phyloP scores from a whole-genome alignment of 2,797 vertebrate species.

The Chloroceryle inda region DNA sequence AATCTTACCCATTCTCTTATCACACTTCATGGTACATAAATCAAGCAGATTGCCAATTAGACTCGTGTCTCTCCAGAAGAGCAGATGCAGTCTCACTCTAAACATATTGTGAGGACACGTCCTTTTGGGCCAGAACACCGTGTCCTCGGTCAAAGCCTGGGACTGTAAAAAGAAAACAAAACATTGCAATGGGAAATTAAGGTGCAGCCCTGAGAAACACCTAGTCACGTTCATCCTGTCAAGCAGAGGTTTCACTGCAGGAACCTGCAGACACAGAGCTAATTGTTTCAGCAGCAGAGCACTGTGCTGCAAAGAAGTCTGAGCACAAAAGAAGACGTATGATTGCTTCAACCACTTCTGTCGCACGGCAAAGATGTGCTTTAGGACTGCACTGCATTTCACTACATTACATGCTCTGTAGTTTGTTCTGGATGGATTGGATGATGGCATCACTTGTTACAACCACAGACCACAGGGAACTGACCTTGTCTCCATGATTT shows the following conservation, averaged over 20 bases:
- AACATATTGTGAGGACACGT: neutral
- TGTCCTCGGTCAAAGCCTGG: neutral
- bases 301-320: fast-evolving
- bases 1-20: neutral
- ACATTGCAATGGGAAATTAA: neutral
- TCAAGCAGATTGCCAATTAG: slow-evolving; percentile 63
- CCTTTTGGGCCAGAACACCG: neutral
- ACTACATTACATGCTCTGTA: neutral
- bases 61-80: neutral
- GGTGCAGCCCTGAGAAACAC: neutral
- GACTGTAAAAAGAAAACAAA: neutral
- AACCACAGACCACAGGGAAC: neutral
- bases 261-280: neutral
- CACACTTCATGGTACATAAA: slow-evolving; percentile 49
- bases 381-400: neutral
- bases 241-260: neutral
- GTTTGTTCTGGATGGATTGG: neutral
- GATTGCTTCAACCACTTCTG: neutral
- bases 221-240: neutral
- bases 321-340: neutral
- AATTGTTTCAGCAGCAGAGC: neutral
- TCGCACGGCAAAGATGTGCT: neutral
- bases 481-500: neutral
- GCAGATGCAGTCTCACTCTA: slow-evolving; percentile 19
- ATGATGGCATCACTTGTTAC: neutral